Percentiles rank a stretch among this genome's conserved stretches.
These are phyloP conservation scores for Scolopax rusticola DNA, from an alignment of 2,797 vertebrate species.

Conservation along the genomic window DNA sequence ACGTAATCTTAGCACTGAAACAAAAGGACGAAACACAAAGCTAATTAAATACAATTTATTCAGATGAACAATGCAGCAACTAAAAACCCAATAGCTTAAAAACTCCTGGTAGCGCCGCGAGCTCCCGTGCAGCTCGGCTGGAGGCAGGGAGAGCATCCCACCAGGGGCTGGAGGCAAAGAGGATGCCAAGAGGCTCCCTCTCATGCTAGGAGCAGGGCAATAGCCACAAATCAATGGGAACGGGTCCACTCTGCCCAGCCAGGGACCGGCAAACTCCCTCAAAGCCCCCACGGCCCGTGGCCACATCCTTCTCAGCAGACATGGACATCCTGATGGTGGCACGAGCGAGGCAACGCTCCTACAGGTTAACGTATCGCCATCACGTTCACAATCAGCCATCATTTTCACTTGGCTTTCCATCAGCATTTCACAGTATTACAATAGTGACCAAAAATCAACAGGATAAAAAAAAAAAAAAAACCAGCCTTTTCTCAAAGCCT, in stretches of 20 bases:
- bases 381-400: not conserved
- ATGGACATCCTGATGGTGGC: accelerated
- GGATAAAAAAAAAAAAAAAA: too few relatives aligned
- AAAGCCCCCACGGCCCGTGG: accelerated
- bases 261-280: not conserved
- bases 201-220: not conserved
- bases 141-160: not conserved
- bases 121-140: not conserved
- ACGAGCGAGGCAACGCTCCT: accelerated
- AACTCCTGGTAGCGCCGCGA: not conserved
- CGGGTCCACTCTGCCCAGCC: not conserved
- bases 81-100: constrained; percentile 41
- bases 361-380: not conserved
- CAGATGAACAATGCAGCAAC: constrained; percentile 67
- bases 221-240: not conserved
- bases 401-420: constrained; percentile 1
- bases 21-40: constrained; percentile 73
- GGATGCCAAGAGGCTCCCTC: not conserved
- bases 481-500: constrained; percentile 27
- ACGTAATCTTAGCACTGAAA: constrained; percentile 58
- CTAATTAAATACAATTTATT: constrained; percentile 77
- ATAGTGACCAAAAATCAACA: constrained; percentile 6
- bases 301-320: not conserved
- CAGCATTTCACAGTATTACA: constrained; percentile 47
- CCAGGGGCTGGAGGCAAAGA: not conserved